Evolutionary conservation across 2,113 vertebrate genomes (phyloP).

Genomic region (Pithys albifrons): DNA sequence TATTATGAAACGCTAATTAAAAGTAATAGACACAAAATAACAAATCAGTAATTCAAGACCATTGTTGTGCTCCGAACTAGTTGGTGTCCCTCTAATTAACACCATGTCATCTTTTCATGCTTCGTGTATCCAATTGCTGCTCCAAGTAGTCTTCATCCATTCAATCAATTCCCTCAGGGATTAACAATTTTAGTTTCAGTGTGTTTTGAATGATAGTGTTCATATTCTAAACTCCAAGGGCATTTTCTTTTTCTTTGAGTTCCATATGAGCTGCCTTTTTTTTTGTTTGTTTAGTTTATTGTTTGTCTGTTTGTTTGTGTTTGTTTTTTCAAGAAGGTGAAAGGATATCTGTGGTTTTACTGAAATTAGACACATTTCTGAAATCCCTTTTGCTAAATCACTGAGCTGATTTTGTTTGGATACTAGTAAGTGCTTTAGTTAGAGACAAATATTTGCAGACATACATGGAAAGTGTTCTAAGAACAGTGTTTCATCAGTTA

Average conservation of each 20-base stretch:
- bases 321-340: not conserved
- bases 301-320: no score
- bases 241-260: not conserved
- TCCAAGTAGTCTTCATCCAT: constrained; percentile 43
- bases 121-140: constrained; percentile 44
- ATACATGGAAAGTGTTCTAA: not conserved
- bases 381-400: not conserved
- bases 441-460: not conserved
- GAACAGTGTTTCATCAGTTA: not conserved
- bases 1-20: constrained; percentile 54
- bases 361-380: not conserved
- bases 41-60: constrained; percentile 53
- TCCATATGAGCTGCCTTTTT: not conserved
- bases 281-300: no score
- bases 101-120: constrained; percentile 59
- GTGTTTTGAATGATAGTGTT: constrained; percentile 1
- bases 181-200: constrained; percentile 65
- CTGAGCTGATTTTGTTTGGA: not conserved
- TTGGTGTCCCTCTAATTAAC: constrained; percentile 72
- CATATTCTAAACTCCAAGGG: constrained; percentile 2
- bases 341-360: not conserved
- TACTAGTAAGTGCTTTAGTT: not conserved
- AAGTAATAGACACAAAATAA: constrained; percentile 48
- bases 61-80: constrained; percentile 47
- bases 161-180: constrained; percentile 38